A percentile compares a stretch with the other conserved stretches of the same genome.
Evolutionary conservation across 2,797 vertebrate genomes (phyloP).

Genomic region (Anableps anableps): DNA sequence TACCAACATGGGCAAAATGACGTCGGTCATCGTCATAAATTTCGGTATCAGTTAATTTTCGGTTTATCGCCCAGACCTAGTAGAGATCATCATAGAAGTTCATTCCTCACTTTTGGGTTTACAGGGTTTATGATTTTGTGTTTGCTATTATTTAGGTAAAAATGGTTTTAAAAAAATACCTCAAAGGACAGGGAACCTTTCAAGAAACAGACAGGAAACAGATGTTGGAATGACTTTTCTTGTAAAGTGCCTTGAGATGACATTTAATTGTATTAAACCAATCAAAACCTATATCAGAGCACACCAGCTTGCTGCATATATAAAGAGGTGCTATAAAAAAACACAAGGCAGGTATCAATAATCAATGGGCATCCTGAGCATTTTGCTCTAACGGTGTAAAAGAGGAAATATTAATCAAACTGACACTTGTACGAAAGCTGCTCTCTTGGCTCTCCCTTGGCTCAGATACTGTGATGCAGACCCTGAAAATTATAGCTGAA

Average conservation of each 20-base stretch:
- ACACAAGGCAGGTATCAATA: slow-evolving; percentile 40
- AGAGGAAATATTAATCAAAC: slow-evolving; percentile 59
- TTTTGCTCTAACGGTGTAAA: slow-evolving; percentile 36
- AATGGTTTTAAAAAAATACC: too few species aligned
- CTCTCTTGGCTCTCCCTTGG: slow-evolving; percentile 55
- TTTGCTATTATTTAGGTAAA: background rate
- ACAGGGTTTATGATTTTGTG: background rate
- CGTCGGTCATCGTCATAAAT: too few species aligned
- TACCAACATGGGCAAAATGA: too few species aligned
- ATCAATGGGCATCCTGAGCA: slow-evolving; percentile 43
- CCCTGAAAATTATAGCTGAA: slow-evolving; percentile 47
- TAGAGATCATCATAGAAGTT: too few species aligned
- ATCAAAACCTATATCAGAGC: background rate
- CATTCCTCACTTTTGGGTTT: too few species aligned
- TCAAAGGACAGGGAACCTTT: background rate
- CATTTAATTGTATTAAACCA: background rate
- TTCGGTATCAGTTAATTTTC: too few species aligned
- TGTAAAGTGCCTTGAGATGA: background rate
- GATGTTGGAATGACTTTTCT: background rate
- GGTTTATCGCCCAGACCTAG: too few species aligned
- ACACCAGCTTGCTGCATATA: slow-evolving; percentile 7
- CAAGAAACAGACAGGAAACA: background rate
- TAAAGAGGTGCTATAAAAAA: slow-evolving; percentile 27
- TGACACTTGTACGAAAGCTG: slow-evolving; percentile 40
- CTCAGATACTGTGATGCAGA: slow-evolving; percentile 33